phyloP scores from a whole-genome alignment of 2,113 vertebrate species.

The Gopherus evgoodei region DNA sequence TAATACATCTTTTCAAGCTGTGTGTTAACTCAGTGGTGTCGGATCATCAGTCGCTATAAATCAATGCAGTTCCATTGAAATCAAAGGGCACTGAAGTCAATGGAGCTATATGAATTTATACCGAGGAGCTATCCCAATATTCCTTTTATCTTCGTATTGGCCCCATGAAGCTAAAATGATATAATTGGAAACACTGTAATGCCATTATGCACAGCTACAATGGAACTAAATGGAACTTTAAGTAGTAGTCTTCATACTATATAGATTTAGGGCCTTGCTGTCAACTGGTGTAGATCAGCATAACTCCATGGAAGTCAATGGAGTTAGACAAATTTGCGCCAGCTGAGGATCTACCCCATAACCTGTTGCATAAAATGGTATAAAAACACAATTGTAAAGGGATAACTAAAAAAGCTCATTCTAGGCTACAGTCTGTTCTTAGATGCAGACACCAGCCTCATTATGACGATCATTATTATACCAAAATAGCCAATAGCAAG shows the following conservation, averaged over 20 bases:
- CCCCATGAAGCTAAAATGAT: constrained; percentile 8
- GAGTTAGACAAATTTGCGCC: background rate
- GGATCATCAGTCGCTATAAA: background rate
- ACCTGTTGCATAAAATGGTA: background rate
- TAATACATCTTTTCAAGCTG: background rate
- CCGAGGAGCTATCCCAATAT: background rate
- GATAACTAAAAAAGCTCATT: background rate
- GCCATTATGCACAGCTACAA: background rate
- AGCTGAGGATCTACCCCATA: background rate
- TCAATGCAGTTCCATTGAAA: background rate
- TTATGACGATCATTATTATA: background rate
- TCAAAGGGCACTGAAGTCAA: background rate
- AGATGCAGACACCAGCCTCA: background rate
- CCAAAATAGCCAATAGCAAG: background rate
- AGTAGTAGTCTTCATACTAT: background rate
- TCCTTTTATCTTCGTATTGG: constrained; percentile 13
- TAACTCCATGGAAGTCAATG: background rate
- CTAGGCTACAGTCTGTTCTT: background rate
- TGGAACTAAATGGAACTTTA: constrained; percentile 1
- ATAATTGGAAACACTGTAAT: background rate
- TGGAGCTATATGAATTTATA: background rate
- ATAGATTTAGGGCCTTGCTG: background rate
- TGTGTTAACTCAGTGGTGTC: background rate
- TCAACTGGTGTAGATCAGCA: background rate
- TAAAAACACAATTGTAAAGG: background rate